Evolutionary conservation across 2,113 vertebrate species (phyloP).

Genomic region (Poecilia latipinna): DNA sequence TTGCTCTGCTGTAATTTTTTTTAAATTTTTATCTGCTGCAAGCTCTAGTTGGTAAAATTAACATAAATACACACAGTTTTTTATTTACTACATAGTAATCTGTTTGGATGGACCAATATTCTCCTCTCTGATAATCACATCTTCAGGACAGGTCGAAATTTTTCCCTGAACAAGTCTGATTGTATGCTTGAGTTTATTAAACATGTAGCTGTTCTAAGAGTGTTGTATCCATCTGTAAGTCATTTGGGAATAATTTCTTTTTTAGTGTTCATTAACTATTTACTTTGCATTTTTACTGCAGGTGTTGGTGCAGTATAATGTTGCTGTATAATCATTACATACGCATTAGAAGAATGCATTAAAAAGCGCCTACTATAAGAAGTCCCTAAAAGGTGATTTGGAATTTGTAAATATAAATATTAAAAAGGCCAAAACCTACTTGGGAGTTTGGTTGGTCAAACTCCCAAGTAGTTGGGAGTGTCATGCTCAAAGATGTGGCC

Average conservation of each 20-base stretch:
- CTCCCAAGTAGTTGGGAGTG: no score
- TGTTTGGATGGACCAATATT: background rate
- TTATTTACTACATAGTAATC: background rate
- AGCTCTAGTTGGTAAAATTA: background rate
- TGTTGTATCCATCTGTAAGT: no score
- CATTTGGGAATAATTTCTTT: background rate
- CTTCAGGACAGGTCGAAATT: background rate
- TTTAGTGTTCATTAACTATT: background rate
- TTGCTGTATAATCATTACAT: background rate
- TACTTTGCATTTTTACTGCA: background rate
- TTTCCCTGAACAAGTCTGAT: background rate
- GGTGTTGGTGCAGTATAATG: background rate
- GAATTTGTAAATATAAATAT: background rate
- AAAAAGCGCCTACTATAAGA: background rate
- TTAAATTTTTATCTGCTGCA: background rate
- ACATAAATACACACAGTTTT: background rate
- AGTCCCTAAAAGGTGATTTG: background rate
- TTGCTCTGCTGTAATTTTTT: no score
- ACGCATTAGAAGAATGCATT: background rate
- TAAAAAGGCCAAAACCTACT: background rate
- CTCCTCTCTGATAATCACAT: background rate
- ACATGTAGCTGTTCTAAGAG: background rate
- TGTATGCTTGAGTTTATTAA: background rate
- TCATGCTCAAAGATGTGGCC: no score
- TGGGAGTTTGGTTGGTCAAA: background rate